Evolutionary conservation across 2,113 vertebrate genomes (phyloP).

Genomic region (Protobothrops flavoviridis): DNA sequence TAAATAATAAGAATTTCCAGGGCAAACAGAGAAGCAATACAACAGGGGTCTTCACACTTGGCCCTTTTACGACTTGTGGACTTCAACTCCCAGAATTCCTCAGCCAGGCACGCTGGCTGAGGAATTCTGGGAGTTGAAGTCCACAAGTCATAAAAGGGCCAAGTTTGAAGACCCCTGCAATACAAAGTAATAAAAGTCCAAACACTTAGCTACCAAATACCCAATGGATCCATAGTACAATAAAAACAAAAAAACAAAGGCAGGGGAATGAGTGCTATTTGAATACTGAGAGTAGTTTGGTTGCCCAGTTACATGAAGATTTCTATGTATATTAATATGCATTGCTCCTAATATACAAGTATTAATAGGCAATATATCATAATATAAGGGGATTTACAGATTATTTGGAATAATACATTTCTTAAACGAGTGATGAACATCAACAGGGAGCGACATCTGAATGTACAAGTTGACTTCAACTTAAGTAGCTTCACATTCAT

Average conservation of each 20-base stretch:
- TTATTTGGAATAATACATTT: neutral
- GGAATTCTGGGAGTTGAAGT: too few species aligned
- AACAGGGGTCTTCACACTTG: too few species aligned
- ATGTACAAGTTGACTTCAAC: neutral
- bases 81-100: too few species aligned
- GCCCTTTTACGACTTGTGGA: too few species aligned
- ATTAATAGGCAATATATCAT: neutral
- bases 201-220: neutral
- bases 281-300: neutral
- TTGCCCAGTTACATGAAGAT: neutral
- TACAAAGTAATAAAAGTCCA: neutral
- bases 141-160: too few species aligned
- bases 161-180: neutral
- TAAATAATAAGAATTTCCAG: neutral
- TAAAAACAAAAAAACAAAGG: neutral
- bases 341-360: neutral
- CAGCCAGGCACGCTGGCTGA: too few species aligned
- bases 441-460: neutral
- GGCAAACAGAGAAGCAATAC: neutral
- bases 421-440: neutral
- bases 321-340: neutral
- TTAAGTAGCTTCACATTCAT: neutral
- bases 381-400: neutral
- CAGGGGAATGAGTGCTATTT: neutral
- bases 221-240: neutral